phyloP scores from a whole-genome alignment of 2,888 invertebrate species.

The Ctenicera cuprea region DNA sequence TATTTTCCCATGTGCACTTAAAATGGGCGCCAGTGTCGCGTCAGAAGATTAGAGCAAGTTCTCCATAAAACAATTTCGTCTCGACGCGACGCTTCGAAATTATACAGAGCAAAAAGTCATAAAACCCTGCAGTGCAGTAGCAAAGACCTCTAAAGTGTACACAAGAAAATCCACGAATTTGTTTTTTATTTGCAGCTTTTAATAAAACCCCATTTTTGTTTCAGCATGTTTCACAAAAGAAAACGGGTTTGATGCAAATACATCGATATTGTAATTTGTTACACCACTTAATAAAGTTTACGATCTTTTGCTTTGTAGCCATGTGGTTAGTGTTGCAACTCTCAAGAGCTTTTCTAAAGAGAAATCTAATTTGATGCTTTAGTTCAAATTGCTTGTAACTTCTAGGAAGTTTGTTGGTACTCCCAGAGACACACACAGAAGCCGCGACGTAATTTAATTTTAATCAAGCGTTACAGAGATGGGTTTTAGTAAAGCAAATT shows the following conservation, averaged over 20 bases:
- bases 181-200: not conserved
- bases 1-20: conserved; percentile 2
- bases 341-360: conserved; percentile 36
- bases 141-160: not conserved
- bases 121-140: not conserved
- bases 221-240: not conserved
- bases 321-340: conserved; percentile 33
- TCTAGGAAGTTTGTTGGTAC: conserved; percentile 4
- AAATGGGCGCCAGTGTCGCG: conserved; percentile 14
- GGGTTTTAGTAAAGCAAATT: not conserved
- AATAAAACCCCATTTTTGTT: not conserved
- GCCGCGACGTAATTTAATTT: conserved; percentile 2
- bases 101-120: not conserved
- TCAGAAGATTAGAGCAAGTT: not conserved
- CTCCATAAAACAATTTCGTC: conserved; percentile 3
- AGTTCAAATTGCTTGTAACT: conserved; percentile 4
- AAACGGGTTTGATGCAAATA: not conserved
- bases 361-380: conserved; percentile 28
- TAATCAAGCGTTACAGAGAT: not conserved
- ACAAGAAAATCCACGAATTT: too few relatives aligned
- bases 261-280: conserved; percentile 6
- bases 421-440: not conserved
- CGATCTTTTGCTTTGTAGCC: conserved; percentile 5
- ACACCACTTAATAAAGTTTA: not conserved
- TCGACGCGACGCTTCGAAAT: conserved; percentile 22